A percentile compares a stretch with the other conserved stretches of the same genome.
These are phyloP conservation scores for Zophobas atratus DNA, from an alignment of 1,140 invertebrate genomes.

Conservation along the genomic window DNA sequence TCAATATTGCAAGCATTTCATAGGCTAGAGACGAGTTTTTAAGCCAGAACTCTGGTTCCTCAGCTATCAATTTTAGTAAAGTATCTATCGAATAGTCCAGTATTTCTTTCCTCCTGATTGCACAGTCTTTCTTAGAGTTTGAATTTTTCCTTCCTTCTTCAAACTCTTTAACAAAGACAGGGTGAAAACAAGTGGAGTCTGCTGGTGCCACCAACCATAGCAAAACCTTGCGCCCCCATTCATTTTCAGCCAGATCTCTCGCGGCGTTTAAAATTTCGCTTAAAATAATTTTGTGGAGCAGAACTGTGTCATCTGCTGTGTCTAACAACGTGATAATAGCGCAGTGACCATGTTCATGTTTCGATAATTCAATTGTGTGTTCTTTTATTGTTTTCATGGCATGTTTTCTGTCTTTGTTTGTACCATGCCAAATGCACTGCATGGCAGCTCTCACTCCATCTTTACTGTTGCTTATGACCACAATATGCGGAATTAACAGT, in stretches of 20 bases:
- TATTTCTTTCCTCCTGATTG: constrained; percentile 82
- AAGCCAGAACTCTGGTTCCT: constrained; percentile 79
- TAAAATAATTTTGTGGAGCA: constrained; percentile 88
- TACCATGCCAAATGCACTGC: constrained; percentile 89
- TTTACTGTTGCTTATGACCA: constrained; percentile 87
- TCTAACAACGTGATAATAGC: constrained; percentile 90
- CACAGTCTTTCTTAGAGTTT: constrained; percentile 86
- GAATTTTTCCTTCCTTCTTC: constrained; percentile 80
- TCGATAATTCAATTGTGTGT: constrained; percentile 83
- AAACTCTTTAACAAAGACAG: constrained; percentile 78
- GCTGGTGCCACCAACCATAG: constrained; percentile 89
- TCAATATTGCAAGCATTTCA: constrained; percentile 80
- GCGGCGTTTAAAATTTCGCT: constrained; percentile 82
- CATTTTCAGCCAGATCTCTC: constrained; percentile 79
- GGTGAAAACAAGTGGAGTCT: constrained; percentile 83
- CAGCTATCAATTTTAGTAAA: constrained; percentile 76
- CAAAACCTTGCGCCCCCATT: constrained; percentile 82
- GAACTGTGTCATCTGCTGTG: constrained; percentile 92
- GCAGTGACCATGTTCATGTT: constrained; percentile 90
- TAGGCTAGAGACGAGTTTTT: constrained; percentile 79
- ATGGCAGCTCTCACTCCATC: constrained; percentile 86
- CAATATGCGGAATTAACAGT: constrained; percentile 78
- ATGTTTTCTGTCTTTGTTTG: constrained; percentile 83
- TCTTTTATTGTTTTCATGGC: constrained; percentile 88
- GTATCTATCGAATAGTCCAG: constrained; percentile 76